These are phyloP conservation scores for Dicrurus megarhynchus DNA, from an alignment of 2,113 vertebrate genomes.

Conservation along the genomic window DNA sequence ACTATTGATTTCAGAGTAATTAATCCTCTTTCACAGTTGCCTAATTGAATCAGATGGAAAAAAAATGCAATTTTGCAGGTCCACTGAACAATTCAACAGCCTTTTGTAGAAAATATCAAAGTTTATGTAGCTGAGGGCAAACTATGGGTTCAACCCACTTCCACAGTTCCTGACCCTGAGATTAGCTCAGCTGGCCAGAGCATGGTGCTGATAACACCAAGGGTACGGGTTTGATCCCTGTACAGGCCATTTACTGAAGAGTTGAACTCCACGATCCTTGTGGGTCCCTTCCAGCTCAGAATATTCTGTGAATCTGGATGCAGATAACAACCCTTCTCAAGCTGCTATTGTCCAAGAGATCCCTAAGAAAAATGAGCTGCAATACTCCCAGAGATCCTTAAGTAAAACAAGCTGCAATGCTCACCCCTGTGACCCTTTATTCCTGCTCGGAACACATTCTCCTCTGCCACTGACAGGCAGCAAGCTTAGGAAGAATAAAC, in stretches of 20 bases:
- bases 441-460: not conserved
- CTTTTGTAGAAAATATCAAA: not conserved
- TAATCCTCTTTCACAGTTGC: constrained; percentile 2
- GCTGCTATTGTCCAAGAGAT: not conserved
- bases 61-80: not conserved
- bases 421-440: not conserved
- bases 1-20: not conserved
- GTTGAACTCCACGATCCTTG: not conserved
- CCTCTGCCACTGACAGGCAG: not conserved
- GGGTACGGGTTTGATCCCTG: not conserved
- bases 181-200: not conserved
- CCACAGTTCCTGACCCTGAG: not conserved
- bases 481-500: not conserved
- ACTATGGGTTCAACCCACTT: not conserved
- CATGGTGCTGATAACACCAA: not conserved
- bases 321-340: not conserved
- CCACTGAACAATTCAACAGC: not conserved
- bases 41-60: not conserved
- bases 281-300: not conserved
- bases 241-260: not conserved
- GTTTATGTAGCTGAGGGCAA: not conserved
- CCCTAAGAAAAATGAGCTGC: not conserved
- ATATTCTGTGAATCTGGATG: not conserved
- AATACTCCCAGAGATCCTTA: not conserved
- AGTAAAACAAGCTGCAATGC: not conserved